A percentile compares a stretch with the other conserved stretches of the same genome.
phyloP scores from a whole-genome alignment of 2,113 vertebrate species.

The Xenotilapia longispinis region DNA sequence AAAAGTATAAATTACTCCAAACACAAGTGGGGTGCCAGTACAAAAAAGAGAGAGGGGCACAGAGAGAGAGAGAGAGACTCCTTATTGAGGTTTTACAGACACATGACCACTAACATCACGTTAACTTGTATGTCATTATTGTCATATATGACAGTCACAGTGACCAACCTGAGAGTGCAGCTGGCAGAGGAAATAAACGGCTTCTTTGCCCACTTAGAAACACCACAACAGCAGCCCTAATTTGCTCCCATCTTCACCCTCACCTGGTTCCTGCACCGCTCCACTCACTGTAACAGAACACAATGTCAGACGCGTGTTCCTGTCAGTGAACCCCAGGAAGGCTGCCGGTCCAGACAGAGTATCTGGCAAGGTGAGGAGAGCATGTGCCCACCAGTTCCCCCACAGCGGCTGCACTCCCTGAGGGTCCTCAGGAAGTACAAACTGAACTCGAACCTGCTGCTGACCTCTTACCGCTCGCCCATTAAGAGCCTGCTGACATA shows the following conservation, averaged over 20 bases:
- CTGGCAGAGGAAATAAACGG: background rate
- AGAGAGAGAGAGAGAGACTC: background rate
- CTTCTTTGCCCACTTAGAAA: background rate
- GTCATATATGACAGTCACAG: background rate
- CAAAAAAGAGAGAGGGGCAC: background rate
- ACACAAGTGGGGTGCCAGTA: background rate
- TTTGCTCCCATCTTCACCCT: background rate
- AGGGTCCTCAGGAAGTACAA: background rate
- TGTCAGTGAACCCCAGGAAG: background rate
- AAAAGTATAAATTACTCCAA: background rate
- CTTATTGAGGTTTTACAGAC: background rate
- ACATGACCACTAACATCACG: background rate
- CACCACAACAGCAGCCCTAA: background rate
- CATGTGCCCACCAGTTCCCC: background rate
- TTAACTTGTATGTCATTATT: background rate
- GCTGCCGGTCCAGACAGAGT: background rate
- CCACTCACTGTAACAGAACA: background rate
- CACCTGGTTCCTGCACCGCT: background rate
- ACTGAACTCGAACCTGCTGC: background rate
- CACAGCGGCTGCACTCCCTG: background rate
- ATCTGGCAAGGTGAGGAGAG: background rate
- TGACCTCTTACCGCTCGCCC: background rate
- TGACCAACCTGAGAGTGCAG: background rate
- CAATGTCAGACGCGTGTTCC: background rate
- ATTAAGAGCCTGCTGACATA: background rate